phyloP scores from a whole-genome alignment of 2,888 invertebrate species.

The Stenodema calcarata region DNA sequence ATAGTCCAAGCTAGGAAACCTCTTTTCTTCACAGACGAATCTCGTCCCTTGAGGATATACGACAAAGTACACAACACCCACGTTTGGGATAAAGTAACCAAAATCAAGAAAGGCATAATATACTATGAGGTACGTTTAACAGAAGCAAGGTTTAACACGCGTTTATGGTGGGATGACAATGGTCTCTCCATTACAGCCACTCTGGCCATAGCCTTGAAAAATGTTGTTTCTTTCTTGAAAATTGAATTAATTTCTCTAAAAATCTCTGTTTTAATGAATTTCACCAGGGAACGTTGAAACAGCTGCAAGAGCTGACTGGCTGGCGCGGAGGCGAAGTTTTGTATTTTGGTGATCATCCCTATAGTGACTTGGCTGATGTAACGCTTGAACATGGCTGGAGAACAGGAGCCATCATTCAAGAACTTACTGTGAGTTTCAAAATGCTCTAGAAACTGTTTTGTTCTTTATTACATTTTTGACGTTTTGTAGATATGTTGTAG shows the following conservation, averaged over 20 bases:
- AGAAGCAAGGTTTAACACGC: not conserved
- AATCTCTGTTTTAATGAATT: too few species aligned
- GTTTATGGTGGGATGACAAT: not conserved
- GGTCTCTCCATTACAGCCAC: too few species aligned
- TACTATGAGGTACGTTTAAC: constrained; percentile 80
- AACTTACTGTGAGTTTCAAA: constrained; percentile 83
- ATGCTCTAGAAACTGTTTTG: too few species aligned
- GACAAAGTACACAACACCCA: constrained; percentile 81
- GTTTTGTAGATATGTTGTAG: too few species aligned
- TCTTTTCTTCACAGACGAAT: constrained; percentile 91
- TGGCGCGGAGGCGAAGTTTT: constrained; percentile 92
- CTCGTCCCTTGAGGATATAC: constrained; percentile 87
- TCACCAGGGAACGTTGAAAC: constrained; percentile 85
- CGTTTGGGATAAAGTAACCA: constrained; percentile 89
- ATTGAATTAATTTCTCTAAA: too few species aligned
- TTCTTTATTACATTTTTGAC: too few species aligned
- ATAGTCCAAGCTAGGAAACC: constrained; percentile 96
- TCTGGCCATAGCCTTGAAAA: too few species aligned
- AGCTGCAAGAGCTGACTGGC: constrained; percentile 88
- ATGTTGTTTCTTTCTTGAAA: too few species aligned
- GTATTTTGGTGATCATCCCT: constrained; percentile 98
- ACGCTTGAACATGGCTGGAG: constrained; percentile 96
- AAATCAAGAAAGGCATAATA: constrained; percentile 84
- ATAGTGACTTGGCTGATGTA: constrained; percentile 95
- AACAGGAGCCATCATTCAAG: constrained; percentile 96